Evolutionary conservation across 2,888 invertebrate species (phyloP).

Genomic region (Stenotaenia linearis): DNA sequence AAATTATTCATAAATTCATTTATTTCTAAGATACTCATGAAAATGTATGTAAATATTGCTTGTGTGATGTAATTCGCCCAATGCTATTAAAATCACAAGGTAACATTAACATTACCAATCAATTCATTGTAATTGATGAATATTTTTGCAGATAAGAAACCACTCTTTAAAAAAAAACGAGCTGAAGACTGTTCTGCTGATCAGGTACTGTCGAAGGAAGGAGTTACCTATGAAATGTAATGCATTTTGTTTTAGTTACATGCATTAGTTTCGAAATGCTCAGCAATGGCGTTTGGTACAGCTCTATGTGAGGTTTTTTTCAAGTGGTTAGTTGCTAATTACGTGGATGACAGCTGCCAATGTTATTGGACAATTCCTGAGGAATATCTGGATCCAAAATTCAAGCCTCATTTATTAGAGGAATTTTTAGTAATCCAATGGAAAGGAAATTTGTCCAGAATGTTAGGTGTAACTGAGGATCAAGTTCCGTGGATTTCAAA

Average conservation of each 20-base stretch:
- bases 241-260: background rate
- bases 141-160: background rate
- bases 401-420: background rate
- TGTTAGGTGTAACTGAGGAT: background rate
- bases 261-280: background rate
- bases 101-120: background rate
- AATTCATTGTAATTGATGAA: background rate
- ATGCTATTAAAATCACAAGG: background rate
- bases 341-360: background rate
- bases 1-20: too few relatives aligned
- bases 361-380: background rate
- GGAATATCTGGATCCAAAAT: background rate
- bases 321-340: background rate
- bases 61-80: background rate
- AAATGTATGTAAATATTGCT: background rate
- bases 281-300: background rate
- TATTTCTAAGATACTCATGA: background rate
- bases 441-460: background rate
- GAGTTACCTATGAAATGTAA: background rate
- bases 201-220: too few relatives aligned
- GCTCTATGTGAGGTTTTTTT: background rate
- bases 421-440: background rate
- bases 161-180: background rate
- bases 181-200: background rate
- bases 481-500: background rate